A percentile compares a stretch with the other conserved stretches of the same genome.
Conservation (phyloP, 2,797 vertebrate species). For the Lagorchestes hirsutus region DNA sequence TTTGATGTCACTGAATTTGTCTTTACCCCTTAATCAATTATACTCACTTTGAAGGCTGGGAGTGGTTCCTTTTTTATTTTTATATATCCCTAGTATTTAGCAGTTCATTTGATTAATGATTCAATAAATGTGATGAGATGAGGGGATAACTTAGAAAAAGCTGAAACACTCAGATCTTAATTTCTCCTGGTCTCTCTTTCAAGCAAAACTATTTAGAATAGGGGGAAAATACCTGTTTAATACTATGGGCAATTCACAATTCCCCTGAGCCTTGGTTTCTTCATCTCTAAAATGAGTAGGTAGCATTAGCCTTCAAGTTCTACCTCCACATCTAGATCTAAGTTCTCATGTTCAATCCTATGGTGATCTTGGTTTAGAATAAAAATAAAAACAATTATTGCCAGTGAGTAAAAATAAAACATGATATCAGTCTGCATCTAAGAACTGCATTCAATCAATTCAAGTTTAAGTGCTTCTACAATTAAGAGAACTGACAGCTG, state of each 20-base stretch:
- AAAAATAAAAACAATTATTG: neutral
- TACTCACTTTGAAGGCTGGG: neutral
- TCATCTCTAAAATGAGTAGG: neutral
- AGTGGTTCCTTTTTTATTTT: neutral
- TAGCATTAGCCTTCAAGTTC: neutral
- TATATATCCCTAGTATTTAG: neutral
- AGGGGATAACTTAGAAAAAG: neutral
- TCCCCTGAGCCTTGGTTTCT: neutral
- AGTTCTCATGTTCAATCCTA: neutral
- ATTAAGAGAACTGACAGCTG: neutral
- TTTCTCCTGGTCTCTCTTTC: neutral
- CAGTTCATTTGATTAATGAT: neutral
- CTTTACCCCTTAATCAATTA: neutral
- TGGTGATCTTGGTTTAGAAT: neutral
- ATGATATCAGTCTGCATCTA: neutral
- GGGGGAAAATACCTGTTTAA: neutral
- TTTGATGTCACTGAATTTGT: neutral
- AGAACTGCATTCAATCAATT: neutral
- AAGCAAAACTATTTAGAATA: neutral
- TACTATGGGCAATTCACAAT: neutral
- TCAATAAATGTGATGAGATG: neutral
- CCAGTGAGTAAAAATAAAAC: neutral
- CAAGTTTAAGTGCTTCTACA: neutral
- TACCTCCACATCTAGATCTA: neutral
- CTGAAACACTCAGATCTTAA: neutral